phyloP scores from a whole-genome alignment of 2,113 vertebrate species.

The Urocolius indicus region DNA sequence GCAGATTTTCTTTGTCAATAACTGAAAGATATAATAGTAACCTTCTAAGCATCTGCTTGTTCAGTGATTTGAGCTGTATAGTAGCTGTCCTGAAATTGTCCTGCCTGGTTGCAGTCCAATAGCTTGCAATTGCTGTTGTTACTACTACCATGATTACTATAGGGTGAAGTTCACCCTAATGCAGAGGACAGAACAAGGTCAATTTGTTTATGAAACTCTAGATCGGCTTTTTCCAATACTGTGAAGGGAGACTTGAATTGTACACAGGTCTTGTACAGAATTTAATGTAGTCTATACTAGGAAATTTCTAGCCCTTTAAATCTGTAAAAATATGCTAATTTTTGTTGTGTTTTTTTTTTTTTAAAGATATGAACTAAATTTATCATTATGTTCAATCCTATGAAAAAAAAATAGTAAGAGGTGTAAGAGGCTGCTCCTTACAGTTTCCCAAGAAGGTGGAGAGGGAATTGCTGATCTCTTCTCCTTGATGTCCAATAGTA shows the following conservation, averaged over 20 bases:
- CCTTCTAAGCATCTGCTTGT: slow-evolving; percentile 12
- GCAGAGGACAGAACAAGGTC: slow-evolving; percentile 21
- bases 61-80: slow-evolving; percentile 25
- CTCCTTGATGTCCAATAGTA: neutral
- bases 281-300: neutral
- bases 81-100: slow-evolving; percentile 36
- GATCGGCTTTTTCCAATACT: neutral
- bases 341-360: neutral
- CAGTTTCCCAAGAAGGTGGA: neutral
- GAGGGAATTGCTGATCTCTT: neutral
- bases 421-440: neutral
- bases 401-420: neutral
- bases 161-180: neutral
- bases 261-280: neutral
- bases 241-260: neutral
- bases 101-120: slow-evolving; percentile 5
- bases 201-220: neutral
- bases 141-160: neutral
- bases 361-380: neutral
- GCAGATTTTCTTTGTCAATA: slow-evolving; percentile 30
- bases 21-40: neutral
- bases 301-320: neutral
- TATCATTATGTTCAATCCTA: neutral
- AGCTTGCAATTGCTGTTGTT: slow-evolving; percentile 33
- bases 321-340: neutral